Evolutionary conservation across 2,888 invertebrate genomes (phyloP).

Genomic region (Mesorhabditis belari): DNA sequence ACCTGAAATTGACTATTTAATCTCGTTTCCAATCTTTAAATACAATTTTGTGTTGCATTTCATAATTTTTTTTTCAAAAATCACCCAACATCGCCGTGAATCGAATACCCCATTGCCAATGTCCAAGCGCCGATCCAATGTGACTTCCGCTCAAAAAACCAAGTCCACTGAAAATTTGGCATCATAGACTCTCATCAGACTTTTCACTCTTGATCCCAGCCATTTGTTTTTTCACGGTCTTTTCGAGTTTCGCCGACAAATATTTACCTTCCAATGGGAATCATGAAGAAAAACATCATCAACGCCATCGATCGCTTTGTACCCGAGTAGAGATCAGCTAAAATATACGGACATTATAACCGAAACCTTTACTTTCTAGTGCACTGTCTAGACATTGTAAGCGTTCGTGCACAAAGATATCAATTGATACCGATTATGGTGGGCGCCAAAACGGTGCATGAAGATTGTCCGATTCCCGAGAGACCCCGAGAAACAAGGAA

Average conservation of each 20-base stretch:
- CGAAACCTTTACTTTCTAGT: background rate
- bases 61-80: too few relatives aligned
- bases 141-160: conserved; percentile 94
- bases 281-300: conserved; percentile 93
- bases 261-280: conserved; percentile 67
- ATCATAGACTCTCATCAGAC: too few relatives aligned
- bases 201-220: too few relatives aligned
- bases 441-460: background rate
- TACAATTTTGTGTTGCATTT: too few relatives aligned
- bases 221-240: too few relatives aligned
- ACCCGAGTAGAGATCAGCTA: conserved; percentile 71
- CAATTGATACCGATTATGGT: background rate
- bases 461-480: background rate
- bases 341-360: too few relatives aligned
- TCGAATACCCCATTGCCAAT: conserved; percentile 85
- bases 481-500: background rate
- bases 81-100: conserved; percentile 66
- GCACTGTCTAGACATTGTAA: too few relatives aligned
- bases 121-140: conserved; percentile 65
- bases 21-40: too few relatives aligned
- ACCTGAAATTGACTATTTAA: too few relatives aligned
- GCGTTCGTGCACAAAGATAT: too few relatives aligned
- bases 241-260: background rate
- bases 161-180: conserved; percentile 66
- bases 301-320: conserved; percentile 76